Conservation (phyloP, 2,113 vertebrate species). For the Vulpes lagopus region DNA sequence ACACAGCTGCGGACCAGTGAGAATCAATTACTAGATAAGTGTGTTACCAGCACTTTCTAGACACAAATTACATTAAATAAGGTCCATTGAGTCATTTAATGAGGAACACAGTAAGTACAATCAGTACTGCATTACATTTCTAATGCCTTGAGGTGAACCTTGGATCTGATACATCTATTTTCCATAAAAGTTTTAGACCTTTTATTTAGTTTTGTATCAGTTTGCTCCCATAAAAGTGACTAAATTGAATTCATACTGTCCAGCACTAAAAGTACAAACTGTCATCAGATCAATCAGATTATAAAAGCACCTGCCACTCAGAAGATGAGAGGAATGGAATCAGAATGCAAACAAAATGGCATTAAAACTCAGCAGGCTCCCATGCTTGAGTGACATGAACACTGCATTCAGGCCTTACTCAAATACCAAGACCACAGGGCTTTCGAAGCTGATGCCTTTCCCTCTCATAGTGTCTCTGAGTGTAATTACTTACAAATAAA, state of each 20-base stretch:
- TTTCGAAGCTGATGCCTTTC: background rate
- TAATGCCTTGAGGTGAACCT: background rate
- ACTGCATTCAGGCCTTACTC: background rate
- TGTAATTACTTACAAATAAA: constrained; percentile 65
- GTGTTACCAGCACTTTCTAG: background rate
- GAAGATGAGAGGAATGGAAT: background rate
- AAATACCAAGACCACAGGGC: background rate
- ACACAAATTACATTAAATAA: background rate
- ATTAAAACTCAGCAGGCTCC: background rate
- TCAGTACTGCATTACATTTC: background rate
- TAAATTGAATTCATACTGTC: constrained; percentile 33
- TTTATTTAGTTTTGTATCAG: background rate
- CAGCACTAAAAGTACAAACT: background rate
- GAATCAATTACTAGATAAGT: background rate
- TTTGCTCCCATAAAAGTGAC: background rate
- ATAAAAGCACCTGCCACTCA: background rate
- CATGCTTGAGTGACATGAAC: background rate
- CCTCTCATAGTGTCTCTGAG: background rate
- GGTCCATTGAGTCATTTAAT: background rate
- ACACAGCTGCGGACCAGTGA: background rate
- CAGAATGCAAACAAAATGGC: background rate
- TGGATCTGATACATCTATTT: background rate
- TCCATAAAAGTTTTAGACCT: background rate
- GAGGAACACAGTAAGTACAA: background rate
- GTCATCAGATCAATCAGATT: background rate